A percentile compares a stretch with the other conserved stretches of the same genome.
phyloP scores from a whole-genome alignment of 2,113 vertebrate genomes.

The Thryonomys swinderianus region DNA sequence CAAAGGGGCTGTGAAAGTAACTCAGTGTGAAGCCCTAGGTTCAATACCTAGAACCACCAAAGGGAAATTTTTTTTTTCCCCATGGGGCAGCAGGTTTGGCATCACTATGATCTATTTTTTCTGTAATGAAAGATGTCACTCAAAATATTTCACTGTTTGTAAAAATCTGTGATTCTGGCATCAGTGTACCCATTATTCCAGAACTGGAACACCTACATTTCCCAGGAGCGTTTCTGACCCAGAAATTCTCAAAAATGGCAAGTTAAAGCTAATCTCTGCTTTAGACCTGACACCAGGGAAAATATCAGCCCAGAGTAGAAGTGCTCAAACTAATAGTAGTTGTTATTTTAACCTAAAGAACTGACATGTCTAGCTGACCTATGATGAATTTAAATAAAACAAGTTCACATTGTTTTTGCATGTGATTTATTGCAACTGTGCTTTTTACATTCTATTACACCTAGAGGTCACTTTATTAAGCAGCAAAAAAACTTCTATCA shows the following conservation, averaged over 20 bases:
- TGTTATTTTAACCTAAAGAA: constrained; percentile 1
- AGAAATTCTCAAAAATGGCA: constrained; percentile 22
- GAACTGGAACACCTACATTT: background rate
- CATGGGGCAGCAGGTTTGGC: background rate
- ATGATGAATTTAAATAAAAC: constrained; percentile 43
- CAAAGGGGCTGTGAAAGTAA: background rate
- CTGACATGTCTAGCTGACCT: background rate
- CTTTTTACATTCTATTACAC: constrained; percentile 80
- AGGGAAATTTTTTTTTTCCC: background rate
- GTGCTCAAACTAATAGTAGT: background rate
- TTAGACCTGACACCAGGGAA: background rate
- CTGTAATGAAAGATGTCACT: background rate
- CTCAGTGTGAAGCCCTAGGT: background rate
- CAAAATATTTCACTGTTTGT: background rate
- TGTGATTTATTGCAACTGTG: constrained; percentile 83
- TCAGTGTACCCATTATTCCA: background rate
- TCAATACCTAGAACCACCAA: background rate
- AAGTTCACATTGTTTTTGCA: constrained; percentile 45
- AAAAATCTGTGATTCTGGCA: background rate
- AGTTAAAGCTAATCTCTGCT: background rate
- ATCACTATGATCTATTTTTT: constrained; percentile 2
- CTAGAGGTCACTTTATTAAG: constrained; percentile 83
- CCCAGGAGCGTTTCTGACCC: background rate
- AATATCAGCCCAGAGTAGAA: background rate
- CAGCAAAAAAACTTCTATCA: constrained; percentile 81